These are phyloP conservation scores for Crotalus adamanteus DNA, from an alignment of 2,797 vertebrate species.

Conservation along the genomic window DNA sequence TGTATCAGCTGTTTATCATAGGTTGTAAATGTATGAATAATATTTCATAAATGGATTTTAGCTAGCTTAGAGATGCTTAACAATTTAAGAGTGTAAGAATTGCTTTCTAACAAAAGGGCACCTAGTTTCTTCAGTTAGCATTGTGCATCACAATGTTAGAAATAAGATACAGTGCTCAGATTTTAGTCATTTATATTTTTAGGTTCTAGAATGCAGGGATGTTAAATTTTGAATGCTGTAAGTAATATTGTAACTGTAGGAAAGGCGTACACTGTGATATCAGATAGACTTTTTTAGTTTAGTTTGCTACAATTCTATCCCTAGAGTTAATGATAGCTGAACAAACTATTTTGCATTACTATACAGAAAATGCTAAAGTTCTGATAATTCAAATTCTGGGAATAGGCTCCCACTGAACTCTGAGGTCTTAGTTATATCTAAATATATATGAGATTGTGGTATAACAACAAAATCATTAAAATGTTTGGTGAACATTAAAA, in stretches of 20 bases:
- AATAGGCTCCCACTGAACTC: background rate
- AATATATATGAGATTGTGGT: background rate
- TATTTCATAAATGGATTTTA: background rate
- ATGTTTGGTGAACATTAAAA: background rate
- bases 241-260: background rate
- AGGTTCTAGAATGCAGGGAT: background rate
- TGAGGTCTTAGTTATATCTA: background rate
- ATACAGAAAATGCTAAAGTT: background rate
- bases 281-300: background rate
- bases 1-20: background rate
- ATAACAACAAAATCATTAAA: background rate
- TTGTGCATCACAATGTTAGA: background rate
- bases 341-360: background rate
- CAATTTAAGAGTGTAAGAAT: background rate
- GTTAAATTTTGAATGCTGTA: background rate
- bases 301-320: background rate
- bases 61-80: background rate
- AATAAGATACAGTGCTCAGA: background rate
- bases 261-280: background rate
- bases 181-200: background rate
- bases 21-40: background rate
- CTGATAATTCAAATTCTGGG: background rate
- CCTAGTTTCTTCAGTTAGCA: background rate
- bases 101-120: background rate
- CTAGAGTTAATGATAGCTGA: background rate